Percentiles rank a stretch among this genome's conserved stretches.
Conservation (phyloP, 2,113 vertebrate genomes). For the Cardinalis cardinalis region DNA sequence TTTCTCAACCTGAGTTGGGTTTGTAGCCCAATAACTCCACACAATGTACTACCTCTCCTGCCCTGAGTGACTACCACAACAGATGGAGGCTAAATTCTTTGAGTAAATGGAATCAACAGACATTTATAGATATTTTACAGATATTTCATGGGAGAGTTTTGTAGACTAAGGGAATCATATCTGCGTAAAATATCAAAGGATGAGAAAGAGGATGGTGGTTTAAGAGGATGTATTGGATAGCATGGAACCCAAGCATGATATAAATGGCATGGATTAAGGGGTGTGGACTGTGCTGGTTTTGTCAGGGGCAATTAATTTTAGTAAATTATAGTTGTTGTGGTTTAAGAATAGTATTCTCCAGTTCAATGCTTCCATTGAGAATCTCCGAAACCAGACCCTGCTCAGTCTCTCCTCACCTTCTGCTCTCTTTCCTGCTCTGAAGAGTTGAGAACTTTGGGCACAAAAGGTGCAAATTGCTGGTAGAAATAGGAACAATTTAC, state of each 20-base stretch:
- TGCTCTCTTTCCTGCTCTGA: neutral
- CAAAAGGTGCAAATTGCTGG: neutral
- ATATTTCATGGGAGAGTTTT: neutral
- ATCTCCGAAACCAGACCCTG: neutral
- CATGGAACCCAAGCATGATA: no score
- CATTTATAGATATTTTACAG: neutral
- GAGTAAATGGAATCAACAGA: neutral
- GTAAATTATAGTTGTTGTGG: rapidly evolving
- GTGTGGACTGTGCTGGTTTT: neutral
- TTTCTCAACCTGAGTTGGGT: neutral
- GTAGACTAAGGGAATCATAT: neutral
- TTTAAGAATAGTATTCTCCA: neutral
- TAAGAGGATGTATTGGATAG: neutral
- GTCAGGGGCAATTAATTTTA: neutral
- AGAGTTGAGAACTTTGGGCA: neutral
- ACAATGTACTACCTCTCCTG: neutral
- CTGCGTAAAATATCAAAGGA: neutral
- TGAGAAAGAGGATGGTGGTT: neutral
- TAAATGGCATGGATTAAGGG: neutral
- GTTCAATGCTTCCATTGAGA: neutral
- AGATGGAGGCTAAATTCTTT: neutral
- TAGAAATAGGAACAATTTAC: neutral
- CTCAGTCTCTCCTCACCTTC: neutral
- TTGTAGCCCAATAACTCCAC: neutral
- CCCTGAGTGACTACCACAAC: neutral